Percentiles rank a stretch among this genome's conserved stretches.
Evolutionary conservation across 2,113 vertebrate species (phyloP).

Genomic region (Amazona vittata): DNA sequence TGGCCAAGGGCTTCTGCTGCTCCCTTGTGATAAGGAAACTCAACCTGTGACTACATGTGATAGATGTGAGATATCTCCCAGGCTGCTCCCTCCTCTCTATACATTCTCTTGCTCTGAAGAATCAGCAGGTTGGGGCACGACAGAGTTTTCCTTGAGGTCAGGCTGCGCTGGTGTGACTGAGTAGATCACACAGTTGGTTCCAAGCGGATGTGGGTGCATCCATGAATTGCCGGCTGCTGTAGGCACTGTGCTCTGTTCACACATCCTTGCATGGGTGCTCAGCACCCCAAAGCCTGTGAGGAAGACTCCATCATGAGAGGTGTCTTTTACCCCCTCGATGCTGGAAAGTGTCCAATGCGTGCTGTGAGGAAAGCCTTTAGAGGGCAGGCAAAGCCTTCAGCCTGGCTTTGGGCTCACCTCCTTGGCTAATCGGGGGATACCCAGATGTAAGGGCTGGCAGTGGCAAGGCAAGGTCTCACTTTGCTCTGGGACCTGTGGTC

Average conservation of each 20-base stretch:
- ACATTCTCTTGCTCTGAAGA: too few species aligned
- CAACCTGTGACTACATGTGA: rapidly evolving
- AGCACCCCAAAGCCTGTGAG: background rate
- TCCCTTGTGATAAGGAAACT: background rate
- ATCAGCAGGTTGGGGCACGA: background rate
- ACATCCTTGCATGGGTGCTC: background rate
- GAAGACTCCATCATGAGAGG: rapidly evolving
- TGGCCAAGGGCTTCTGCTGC: background rate
- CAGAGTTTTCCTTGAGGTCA: background rate
- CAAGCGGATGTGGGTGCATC: background rate
- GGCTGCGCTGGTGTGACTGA: background rate
- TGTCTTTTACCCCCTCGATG: background rate
- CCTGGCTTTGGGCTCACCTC: background rate
- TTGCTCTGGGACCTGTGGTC: background rate
- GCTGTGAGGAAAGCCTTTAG: background rate
- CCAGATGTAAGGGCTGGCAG: background rate
- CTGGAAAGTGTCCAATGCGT: background rate
- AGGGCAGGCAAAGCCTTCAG: background rate
- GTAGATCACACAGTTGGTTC: background rate
- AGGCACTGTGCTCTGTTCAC: background rate
- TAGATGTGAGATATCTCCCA: background rate
- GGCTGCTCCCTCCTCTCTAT: background rate
- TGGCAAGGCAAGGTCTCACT: background rate
- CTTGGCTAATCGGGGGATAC: too few species aligned
- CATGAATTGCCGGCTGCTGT: rapidly evolving